phyloP scores from a whole-genome alignment of 1,140 invertebrate genomes.

The Brevipalpus yothersi region DNA sequence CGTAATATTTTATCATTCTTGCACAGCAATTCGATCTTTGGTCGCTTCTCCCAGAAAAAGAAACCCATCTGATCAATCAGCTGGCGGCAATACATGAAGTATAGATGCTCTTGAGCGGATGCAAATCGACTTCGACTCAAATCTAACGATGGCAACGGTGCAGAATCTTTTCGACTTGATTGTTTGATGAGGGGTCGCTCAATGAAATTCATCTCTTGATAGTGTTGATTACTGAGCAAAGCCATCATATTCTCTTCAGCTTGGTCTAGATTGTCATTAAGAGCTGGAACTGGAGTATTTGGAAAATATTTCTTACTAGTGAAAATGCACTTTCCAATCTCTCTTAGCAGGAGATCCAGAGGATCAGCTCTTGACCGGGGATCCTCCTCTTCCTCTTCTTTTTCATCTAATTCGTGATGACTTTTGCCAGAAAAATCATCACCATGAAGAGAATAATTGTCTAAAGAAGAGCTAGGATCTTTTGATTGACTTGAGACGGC shows the following conservation, averaged over 20 bases:
- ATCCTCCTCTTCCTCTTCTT: neutral
- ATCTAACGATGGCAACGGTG: neutral
- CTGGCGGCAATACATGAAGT: slow-evolving; percentile 60
- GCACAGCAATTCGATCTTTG: slow-evolving; percentile 55
- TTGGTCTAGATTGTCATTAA: slow-evolving; percentile 17
- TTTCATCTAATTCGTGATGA: neutral
- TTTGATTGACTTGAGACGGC: neutral
- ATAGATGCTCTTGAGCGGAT: neutral
- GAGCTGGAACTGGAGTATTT: slow-evolving; percentile 18
- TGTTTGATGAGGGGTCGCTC: neutral
- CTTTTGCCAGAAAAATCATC: neutral
- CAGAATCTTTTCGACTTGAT: neutral
- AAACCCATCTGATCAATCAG: slow-evolving; percentile 71
- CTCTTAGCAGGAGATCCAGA: slow-evolving; percentile 38
- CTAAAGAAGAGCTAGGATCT: neutral
- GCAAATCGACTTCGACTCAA: neutral
- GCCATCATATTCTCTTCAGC: slow-evolving; percentile 18
- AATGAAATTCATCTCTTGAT: slow-evolving; percentile 11
- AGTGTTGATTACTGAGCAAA: slow-evolving; percentile 16
- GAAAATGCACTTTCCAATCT: slow-evolving; percentile 52
- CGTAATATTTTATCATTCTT: slow-evolving; percentile 71
- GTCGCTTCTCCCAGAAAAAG: slow-evolving; percentile 52
- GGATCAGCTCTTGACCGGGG: neutral
- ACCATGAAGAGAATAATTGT: neutral
- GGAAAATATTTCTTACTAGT: neutral